phyloP scores from a whole-genome alignment of 2,888 invertebrate species.

The Pyrochroa serraticornis region DNA sequence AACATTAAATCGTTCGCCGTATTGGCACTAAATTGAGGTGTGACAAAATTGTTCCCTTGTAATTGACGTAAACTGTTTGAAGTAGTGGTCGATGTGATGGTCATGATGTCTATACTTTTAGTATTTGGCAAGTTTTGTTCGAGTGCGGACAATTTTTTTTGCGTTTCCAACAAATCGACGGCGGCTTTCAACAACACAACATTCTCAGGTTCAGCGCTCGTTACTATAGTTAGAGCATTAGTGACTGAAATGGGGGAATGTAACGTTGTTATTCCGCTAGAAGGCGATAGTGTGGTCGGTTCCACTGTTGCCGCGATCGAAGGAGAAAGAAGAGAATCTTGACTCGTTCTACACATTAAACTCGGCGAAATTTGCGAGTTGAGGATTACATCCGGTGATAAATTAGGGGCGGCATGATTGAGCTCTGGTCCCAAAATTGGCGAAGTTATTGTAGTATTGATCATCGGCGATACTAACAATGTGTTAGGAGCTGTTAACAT shows the following conservation, averaged over 20 bases:
- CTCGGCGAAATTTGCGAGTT: constrained; percentile 67
- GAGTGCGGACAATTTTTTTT: constrained; percentile 63
- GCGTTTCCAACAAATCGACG: constrained; percentile 71
- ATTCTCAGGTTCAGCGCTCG: constrained; percentile 70
- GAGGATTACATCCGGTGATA: constrained; percentile 66
- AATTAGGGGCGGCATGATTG: constrained; percentile 50
- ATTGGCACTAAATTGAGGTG: constrained; percentile 28
- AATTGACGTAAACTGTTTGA: constrained; percentile 33
- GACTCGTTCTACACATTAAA: constrained; percentile 60
- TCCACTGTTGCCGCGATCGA: constrained; percentile 36
- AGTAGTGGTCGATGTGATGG: constrained; percentile 33
- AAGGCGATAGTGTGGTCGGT: constrained; percentile 33
- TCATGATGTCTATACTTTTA: constrained; percentile 46
- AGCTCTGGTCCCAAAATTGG: constrained; percentile 44
- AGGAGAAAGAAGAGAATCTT: constrained; percentile 40
- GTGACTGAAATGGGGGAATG: constrained; percentile 35
- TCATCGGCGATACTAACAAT: constrained; percentile 44
- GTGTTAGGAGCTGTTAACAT: constrained; percentile 52
- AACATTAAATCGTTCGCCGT: constrained; percentile 11
- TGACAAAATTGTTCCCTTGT: constrained; percentile 38
- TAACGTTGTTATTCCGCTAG: constrained; percentile 29
- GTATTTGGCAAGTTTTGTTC: constrained; percentile 43
- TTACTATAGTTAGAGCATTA: constrained; percentile 55
- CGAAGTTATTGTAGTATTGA: constrained; percentile 43
- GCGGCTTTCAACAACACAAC: constrained; percentile 79